phyloP scores from a whole-genome alignment of 1,140 invertebrate species.

The Polypedilum vanderplanki region DNA sequence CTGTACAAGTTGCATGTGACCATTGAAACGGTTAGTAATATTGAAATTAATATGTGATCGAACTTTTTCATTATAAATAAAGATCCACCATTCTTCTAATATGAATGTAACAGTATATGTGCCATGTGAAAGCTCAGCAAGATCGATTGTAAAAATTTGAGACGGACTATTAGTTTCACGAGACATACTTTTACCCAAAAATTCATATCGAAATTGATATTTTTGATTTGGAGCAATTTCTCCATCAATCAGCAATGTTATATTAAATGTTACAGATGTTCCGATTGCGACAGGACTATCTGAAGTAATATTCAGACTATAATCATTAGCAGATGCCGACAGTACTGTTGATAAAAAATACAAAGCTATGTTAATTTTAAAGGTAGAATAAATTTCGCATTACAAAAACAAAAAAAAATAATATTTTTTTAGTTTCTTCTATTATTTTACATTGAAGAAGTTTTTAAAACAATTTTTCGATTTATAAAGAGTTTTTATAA shows the following conservation, averaged over 20 bases:
- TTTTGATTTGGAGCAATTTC: not conserved
- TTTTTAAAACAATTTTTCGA: too few species aligned
- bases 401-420: not conserved
- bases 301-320: not conserved
- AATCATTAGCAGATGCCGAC: slow-evolving; percentile 30
- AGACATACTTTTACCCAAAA: not conserved
- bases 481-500: not conserved
- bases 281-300: not conserved
- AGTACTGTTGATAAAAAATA: not conserved
- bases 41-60: not conserved
- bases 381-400: not conserved
- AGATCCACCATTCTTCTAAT: not conserved
- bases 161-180: not conserved
- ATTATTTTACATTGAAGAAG: too few species aligned
- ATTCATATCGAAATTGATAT: slow-evolving; percentile 23
- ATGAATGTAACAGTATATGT: not conserved
- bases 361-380: not conserved
- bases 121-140: not conserved
- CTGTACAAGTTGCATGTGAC: not conserved
- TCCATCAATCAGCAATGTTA: not conserved
- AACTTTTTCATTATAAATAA: not conserved
- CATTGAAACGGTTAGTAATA: not conserved
- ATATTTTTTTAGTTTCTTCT: not conserved
- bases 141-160: not conserved
- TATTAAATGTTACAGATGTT: slow-evolving; percentile 4